phyloP scores from a whole-genome alignment of 2,888 invertebrate genomes.

The Tipula unca region DNA sequence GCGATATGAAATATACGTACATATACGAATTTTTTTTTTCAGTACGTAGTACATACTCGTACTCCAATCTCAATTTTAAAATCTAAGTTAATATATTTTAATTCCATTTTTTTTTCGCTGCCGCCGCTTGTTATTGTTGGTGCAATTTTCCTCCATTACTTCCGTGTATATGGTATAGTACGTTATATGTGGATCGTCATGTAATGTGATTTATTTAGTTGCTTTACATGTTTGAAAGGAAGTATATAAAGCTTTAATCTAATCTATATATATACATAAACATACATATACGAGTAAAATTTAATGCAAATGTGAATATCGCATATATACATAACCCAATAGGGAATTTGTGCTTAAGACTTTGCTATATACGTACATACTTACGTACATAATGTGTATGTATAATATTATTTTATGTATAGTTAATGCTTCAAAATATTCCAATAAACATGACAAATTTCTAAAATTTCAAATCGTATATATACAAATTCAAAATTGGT shows the following conservation, averaged over 20 bases:
- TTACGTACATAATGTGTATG: background rate
- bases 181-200: background rate
- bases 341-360: background rate
- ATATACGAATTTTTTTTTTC: background rate
- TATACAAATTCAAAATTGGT: background rate
- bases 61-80: background rate
- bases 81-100: conserved; percentile 8
- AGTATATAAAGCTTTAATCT: background rate
- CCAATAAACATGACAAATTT: background rate
- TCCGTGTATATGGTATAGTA: background rate
- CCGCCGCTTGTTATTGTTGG: background rate
- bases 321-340: background rate
- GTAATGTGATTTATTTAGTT: conserved; percentile 2
- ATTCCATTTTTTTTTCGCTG: background rate
- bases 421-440: background rate
- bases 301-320: background rate
- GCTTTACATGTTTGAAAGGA: background rate
- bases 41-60: background rate
- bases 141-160: background rate
- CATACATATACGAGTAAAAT: background rate
- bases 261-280: background rate
- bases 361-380: background rate
- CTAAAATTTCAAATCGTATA: background rate
- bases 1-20: background rate
- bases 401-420: background rate